Base-by-base conservation (phyloP, 2,113 vertebrate genomes). In the Serilophus lunatus region DNA sequence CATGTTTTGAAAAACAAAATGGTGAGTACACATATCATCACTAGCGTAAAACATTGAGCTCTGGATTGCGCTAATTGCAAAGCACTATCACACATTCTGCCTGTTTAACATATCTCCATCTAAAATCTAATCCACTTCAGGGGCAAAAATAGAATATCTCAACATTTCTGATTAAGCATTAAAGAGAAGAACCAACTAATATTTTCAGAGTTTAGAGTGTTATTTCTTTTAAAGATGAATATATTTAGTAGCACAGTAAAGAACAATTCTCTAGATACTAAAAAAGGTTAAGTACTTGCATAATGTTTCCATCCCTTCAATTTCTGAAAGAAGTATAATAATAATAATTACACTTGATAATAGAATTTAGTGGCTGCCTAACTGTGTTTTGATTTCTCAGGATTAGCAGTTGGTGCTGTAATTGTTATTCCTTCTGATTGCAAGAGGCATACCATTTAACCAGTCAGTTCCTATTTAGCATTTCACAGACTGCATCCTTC, bases 311-410 rank as follows among this genome's bases (percentile, higher is more conserved):
- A 53, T 82, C 40, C 66, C 50, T 95, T 80, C 78, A 63, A 95
- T 94, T 97, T 97, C 80, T 90, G 60, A 95, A 81, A 91, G 84
- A 86, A 90, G 50, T 68, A 69, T 96, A 95, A 97, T 97, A 92
- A 97, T 84, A 97, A 94, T 94, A 77, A 96, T 97, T 97, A 89
- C 36, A 72, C 71, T 92, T 95, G 65, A 76, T 97, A 95, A 96
- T 90, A 95, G 81, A 95, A 96, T 96, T 87, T 92, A 80, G 90
- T 70, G 44, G 64, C 53, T 95, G 92, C 92, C 76, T 97, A 95
- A 96, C 90, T 92, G 96, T 96, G 96, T 97, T 97, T 96, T 96
- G 96, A 97, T 97, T 97, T 96, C 56, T 83, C 60, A 82, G 82
- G 89, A 95, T 96, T 96, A 96, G 91, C 6, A 78, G 74, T 93